Evolutionary conservation across 2,888 invertebrate genomes (phyloP).

Genomic region (Drosophila gaucha): DNA sequence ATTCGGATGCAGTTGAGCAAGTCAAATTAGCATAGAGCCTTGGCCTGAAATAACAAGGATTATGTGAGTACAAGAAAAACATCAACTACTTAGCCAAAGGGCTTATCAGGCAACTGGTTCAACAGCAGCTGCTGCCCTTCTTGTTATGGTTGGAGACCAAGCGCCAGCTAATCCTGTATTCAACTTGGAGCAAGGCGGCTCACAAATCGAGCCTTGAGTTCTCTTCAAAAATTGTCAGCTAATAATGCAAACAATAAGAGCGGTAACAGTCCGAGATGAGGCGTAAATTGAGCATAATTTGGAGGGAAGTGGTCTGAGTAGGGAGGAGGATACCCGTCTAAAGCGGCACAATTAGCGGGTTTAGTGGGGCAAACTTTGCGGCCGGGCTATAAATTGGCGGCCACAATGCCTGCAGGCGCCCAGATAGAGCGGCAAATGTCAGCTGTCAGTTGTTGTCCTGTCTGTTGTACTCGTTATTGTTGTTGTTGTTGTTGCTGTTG

Average conservation of each 20-base stretch:
- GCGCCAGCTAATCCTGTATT: constrained; percentile 61
- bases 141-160: constrained; percentile 59
- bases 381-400: constrained; percentile 58
- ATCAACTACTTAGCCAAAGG: constrained; percentile 51
- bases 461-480: constrained; percentile 3
- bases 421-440: constrained; percentile 72
- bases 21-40: constrained; percentile 23
- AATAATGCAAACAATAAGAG: constrained; percentile 72
- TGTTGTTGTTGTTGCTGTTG: constrained; percentile 17
- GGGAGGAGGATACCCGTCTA: constrained; percentile 40
- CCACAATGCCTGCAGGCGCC: constrained; percentile 60
- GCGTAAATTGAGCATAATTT: constrained; percentile 65
- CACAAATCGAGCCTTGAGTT: constrained; percentile 19
- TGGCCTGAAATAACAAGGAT: constrained; percentile 68
- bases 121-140: constrained; percentile 23
- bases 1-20: constrained; percentile 10
- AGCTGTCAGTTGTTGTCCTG: constrained; percentile 56
- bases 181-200: constrained; percentile 5
- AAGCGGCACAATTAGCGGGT: constrained; percentile 82
- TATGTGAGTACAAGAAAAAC: constrained; percentile 54
- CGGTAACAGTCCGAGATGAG: constrained; percentile 43
- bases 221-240: constrained; percentile 68
- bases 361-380: constrained; percentile 64
- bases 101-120: constrained; percentile 57
- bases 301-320: constrained; percentile 1